Percentiles rank a stretch among this genome's conserved stretches.
Conservation (phyloP, 1,140 invertebrate genomes). For the Diploscapter pachys region DNA sequence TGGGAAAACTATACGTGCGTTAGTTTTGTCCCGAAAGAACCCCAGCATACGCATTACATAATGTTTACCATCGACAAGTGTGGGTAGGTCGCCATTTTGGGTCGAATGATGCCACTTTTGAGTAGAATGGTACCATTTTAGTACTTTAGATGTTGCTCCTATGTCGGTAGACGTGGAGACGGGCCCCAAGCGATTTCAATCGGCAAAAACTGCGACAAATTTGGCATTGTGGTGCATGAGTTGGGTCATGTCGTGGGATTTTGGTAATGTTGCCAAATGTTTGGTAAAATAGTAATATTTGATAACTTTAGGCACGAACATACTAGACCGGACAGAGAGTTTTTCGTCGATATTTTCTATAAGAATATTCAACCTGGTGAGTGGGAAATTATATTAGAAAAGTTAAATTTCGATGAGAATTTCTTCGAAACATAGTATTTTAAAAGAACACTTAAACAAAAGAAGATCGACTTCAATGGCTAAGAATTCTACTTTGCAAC, state of each 20-base stretch:
- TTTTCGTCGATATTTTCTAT: conserved; percentile 74
- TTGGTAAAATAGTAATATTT: too few species aligned
- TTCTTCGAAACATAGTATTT: too few species aligned
- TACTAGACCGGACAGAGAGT: conserved; percentile 89
- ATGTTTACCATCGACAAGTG: conserved; percentile 82
- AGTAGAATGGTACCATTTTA: background rate
- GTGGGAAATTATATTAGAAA: background rate
- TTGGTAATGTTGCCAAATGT: conserved; percentile 64
- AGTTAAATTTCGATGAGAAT: too few species aligned
- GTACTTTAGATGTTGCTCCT: conserved; percentile 84
- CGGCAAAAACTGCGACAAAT: conserved; percentile 98
- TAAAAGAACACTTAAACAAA: too few species aligned
- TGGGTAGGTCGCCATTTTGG: conserved; percentile 71
- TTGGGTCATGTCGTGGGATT: conserved; percentile 96
- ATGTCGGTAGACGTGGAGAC: conserved; percentile 92
- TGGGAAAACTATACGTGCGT: conserved; percentile 99
- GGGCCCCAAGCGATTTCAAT: conserved; percentile 96
- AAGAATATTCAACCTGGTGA: conserved; percentile 93
- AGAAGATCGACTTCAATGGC: too few species aligned
- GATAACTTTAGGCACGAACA: conserved; percentile 65
- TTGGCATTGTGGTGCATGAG: conserved; percentile 98
- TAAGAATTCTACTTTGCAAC: too few species aligned
- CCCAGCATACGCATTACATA: conserved; percentile 85
- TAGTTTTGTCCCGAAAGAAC: conserved; percentile 85
- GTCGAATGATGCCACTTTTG: background rate